Conservation (phyloP, 2,888 invertebrate genomes). For the Temnothorax rugatulus region DNA sequence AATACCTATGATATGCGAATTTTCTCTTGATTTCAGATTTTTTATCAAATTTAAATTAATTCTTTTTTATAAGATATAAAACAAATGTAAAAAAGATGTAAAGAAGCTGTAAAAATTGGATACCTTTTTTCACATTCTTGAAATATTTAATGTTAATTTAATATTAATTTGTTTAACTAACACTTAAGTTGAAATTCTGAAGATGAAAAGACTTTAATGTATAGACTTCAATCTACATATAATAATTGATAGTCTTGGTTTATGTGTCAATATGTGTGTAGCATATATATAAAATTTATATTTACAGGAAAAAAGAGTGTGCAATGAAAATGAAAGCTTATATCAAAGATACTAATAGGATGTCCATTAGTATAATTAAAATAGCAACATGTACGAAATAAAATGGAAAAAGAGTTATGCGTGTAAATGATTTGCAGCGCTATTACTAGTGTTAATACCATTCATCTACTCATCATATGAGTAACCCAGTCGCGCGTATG, state of each 20-base stretch:
- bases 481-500: constrained; percentile 53
- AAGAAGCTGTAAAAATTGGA: background rate
- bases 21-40: background rate
- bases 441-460: constrained; percentile 71
- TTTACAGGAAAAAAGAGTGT: background rate
- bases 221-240: background rate
- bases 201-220: background rate
- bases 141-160: background rate
- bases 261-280: background rate
- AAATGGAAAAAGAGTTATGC: constrained; percentile 59
- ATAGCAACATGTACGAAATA: constrained; percentile 53
- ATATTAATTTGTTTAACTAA: background rate
- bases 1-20: background rate
- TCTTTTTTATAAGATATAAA: background rate
- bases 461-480: constrained; percentile 70
- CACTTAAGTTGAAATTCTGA: background rate
- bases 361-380: constrained; percentile 73
- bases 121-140: background rate
- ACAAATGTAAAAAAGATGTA: too few relatives aligned
- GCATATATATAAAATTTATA: background rate
- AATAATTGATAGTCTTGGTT: too few relatives aligned
- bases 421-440: constrained; percentile 58
- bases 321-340: background rate
- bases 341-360: constrained; percentile 36
- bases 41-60: background rate